phyloP scores from a whole-genome alignment of 2,113 vertebrate genomes.

The Leuciscus idus region DNA sequence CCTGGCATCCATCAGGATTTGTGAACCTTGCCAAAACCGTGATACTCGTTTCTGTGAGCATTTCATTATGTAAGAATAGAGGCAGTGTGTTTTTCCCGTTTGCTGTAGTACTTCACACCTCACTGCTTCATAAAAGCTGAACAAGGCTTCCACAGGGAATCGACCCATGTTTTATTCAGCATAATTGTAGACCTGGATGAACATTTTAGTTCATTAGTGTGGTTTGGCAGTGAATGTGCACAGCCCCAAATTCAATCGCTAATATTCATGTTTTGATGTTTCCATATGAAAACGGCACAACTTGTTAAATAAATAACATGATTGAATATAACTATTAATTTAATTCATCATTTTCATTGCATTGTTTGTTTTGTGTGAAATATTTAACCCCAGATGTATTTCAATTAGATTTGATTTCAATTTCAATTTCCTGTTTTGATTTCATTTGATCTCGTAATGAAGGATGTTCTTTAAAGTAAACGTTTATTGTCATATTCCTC shows the following conservation, averaged over 20 bases:
- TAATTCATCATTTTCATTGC: too few species aligned
- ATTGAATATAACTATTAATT: too few species aligned
- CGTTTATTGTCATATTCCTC: not conserved
- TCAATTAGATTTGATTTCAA: not conserved
- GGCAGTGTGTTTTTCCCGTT: not conserved
- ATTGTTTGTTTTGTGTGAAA: too few species aligned
- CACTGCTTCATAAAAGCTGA: constrained; percentile 17
- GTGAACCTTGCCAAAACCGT: constrained; percentile 20
- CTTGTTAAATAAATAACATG: too few species aligned
- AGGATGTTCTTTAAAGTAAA: not conserved
- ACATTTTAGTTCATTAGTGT: constrained; percentile 22
- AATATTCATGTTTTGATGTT: not conserved
- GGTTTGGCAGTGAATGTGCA: constrained; percentile 23
- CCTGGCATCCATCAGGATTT: constrained; percentile 3
- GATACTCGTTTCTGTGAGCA: not conserved
- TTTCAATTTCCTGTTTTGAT: not conserved
- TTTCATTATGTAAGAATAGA: constrained; percentile 22
- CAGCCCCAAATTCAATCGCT: not conserved
- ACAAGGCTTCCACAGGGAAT: constrained; percentile 29
- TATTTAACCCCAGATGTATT: not conserved
- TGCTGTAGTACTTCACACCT: constrained; percentile 20
- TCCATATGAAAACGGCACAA: not conserved
- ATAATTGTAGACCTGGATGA: constrained; percentile 5
- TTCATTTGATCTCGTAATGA: not conserved
- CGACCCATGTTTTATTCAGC: constrained; percentile 39